Percentiles rank a stretch among this genome's conserved stretches.
phyloP scores from a whole-genome alignment of 2,113 vertebrate species.

The Nettapus auritus region DNA sequence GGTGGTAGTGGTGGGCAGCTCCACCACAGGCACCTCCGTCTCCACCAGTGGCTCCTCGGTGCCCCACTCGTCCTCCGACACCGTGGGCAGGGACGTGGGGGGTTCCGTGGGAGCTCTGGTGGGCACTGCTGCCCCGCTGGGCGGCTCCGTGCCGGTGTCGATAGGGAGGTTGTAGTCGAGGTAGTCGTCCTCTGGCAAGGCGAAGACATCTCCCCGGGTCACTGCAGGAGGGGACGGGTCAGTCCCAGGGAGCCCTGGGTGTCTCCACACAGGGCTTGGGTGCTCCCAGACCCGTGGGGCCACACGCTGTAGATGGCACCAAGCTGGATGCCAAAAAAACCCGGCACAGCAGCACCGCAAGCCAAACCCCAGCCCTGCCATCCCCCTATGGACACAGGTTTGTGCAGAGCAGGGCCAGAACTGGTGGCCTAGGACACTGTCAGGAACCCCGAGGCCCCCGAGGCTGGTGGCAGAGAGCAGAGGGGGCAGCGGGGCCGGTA shows the following conservation, averaged over 20 bases:
- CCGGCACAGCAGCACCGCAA: background rate
- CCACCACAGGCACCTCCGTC: background rate
- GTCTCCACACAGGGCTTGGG: background rate
- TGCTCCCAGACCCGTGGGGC: background rate
- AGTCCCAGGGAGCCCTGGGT: background rate
- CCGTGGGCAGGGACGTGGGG: rapidly evolving
- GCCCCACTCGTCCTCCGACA: rapidly evolving
- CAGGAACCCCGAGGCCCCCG: background rate
- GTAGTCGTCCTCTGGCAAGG: conserved; percentile 86
- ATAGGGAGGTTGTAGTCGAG: background rate
- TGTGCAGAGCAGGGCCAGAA: background rate
- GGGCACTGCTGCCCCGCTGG: rapidly evolving
- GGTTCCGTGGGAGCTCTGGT: background rate
- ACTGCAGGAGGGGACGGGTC: conserved; percentile 32
- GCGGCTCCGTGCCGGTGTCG: rapidly evolving
- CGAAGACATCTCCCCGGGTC: conserved; percentile 92
- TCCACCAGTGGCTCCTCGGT: rapidly evolving
- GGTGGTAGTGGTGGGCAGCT: rapidly evolving
- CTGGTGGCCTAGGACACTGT: background rate
- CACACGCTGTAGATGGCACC: rapidly evolving
- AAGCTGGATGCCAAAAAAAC: background rate
- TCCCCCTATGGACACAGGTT: rapidly evolving
- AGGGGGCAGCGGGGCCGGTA: background rate
- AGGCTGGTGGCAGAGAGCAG: background rate
- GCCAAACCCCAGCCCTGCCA: background rate